A percentile compares a stretch with the other conserved stretches of the same genome.
These are phyloP conservation scores for Drosophila demipolita DNA, from an alignment of 2,888 invertebrate species.

Conservation along the genomic window DNA sequence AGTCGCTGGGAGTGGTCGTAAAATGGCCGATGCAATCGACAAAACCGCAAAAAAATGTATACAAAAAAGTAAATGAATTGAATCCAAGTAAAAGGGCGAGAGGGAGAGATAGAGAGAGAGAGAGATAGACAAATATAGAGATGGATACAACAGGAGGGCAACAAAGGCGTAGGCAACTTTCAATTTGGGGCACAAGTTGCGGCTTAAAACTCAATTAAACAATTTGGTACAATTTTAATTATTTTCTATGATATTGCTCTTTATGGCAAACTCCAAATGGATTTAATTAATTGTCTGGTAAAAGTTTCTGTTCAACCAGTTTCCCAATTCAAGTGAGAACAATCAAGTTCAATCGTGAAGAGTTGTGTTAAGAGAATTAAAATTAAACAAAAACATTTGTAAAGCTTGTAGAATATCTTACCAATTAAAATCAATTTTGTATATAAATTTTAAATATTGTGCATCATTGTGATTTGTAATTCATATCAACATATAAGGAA, in stretches of 20 bases:
- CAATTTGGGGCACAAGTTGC: conserved; percentile 61
- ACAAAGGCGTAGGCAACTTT: conserved; percentile 34
- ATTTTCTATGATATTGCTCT: conserved; percentile 52
- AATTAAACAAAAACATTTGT: not conserved
- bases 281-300: conserved; percentile 1
- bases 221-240: conserved; percentile 75
- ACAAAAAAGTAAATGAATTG: conserved; percentile 22
- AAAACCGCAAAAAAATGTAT: conserved; percentile 36
- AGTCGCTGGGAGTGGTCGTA: conserved; percentile 60
- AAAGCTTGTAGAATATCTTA: not conserved
- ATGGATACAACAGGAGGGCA: not conserved
- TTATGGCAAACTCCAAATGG: conserved; percentile 23
- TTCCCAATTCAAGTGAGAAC: conserved; percentile 30
- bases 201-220: conserved; percentile 79
- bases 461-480: not conserved
- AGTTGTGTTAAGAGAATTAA: not conserved
- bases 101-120: not conserved
- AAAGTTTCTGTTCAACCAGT: conserved; percentile 48
- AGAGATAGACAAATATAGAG: conserved; percentile 13
- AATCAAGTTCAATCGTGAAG: conserved; percentile 45
- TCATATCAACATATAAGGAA: not conserved
- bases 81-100: not conserved
- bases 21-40: conserved; percentile 57
- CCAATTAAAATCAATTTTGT: not conserved
- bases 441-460: not conserved